Percentiles rank a stretch among this genome's conserved stretches.
Conservation (phyloP, 2,888 invertebrate species). For the Lepidonotus clava region DNA sequence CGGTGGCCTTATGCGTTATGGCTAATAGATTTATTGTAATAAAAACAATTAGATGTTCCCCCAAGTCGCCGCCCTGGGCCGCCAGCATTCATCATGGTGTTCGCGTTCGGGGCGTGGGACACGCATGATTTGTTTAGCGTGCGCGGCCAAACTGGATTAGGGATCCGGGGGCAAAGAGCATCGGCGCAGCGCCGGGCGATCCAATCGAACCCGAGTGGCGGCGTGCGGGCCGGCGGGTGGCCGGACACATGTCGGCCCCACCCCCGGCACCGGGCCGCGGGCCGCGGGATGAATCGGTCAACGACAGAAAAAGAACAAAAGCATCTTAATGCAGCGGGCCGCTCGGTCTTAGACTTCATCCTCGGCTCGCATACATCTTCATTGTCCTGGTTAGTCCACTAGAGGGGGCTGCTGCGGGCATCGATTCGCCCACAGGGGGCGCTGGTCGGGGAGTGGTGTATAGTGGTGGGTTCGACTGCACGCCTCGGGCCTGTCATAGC, state of each 20-base stretch:
- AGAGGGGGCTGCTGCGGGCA: not conserved
- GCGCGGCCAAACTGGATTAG: constrained; percentile 48
- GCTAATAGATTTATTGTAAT: constrained; percentile 52
- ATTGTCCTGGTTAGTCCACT: constrained; percentile 38
- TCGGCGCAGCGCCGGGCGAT: not conserved
- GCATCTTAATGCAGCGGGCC: not conserved
- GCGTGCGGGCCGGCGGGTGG: not conserved
- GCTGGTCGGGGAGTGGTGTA: not conserved
- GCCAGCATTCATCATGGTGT: constrained; percentile 37
- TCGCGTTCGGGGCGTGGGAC: not conserved
- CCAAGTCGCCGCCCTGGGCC: not conserved
- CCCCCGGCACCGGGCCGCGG: not conserved
- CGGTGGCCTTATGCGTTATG: constrained; percentile 36
- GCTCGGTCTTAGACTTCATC: constrained; percentile 27
- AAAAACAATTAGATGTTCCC: constrained; percentile 49
- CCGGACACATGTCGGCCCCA: not conserved
- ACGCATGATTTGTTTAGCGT: constrained; percentile 53
- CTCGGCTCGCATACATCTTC: constrained; percentile 5
- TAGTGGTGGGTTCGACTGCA: not conserved
- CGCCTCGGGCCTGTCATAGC: constrained; percentile 42
- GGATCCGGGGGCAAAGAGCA: constrained; percentile 6
- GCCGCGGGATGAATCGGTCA: constrained; percentile 12
- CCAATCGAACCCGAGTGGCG: constrained; percentile 34
- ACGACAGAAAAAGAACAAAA: constrained; percentile 50
- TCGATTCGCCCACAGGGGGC: not conserved